These are phyloP conservation scores for Epizoanthus illoricatus DNA, from an alignment of 92 coral and sea anemone genomes.

Conservation along the genomic window DNA sequence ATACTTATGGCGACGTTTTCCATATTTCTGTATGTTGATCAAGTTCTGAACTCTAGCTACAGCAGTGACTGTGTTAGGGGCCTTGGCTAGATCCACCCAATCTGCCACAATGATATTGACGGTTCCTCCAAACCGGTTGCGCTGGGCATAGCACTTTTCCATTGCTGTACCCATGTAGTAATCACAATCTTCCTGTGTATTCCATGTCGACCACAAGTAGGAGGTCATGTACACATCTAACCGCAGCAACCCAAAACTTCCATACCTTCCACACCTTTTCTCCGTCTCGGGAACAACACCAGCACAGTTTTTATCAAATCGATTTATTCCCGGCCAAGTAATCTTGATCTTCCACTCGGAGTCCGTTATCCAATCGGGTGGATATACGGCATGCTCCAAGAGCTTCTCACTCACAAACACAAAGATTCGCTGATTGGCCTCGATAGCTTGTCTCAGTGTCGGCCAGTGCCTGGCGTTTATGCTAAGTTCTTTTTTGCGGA, in stretches of 20 bases:
- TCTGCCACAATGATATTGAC: slow-evolving; percentile 62
- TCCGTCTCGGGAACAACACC: slow-evolving; percentile 36
- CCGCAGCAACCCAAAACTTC: slow-evolving; percentile 15
- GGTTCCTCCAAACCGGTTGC: slow-evolving; percentile 22
- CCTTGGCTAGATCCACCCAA: slow-evolving; percentile 40
- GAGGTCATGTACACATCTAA: slow-evolving; percentile 33
- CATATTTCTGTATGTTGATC: slow-evolving; percentile 5
- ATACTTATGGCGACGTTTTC: no score
- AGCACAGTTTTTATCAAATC: slow-evolving; percentile 41
- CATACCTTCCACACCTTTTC: slow-evolving; percentile 23
- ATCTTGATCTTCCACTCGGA: slow-evolving; percentile 41
- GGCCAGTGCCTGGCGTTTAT: slow-evolving; percentile 45
- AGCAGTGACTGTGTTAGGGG: slow-evolving; percentile 34
- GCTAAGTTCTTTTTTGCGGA: slow-evolving; percentile 26
- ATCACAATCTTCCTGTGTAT: slow-evolving; percentile 8
- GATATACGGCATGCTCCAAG: neutral
- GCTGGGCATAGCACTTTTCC: slow-evolving; percentile 37
- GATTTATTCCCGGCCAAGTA: slow-evolving; percentile 46
- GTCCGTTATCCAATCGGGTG: slow-evolving; percentile 41
- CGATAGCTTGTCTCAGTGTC: slow-evolving; percentile 47
- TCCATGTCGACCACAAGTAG: slow-evolving; percentile 10
- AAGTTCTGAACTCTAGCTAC: slow-evolving; percentile 39
- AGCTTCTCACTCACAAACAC: slow-evolving; percentile 49
- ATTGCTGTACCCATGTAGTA: slow-evolving; percentile 16
- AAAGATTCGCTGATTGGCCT: slow-evolving; percentile 52